These are phyloP conservation scores for Hipposideros armiger DNA, from an alignment of 2,113 vertebrate species.

Conservation along the genomic window DNA sequence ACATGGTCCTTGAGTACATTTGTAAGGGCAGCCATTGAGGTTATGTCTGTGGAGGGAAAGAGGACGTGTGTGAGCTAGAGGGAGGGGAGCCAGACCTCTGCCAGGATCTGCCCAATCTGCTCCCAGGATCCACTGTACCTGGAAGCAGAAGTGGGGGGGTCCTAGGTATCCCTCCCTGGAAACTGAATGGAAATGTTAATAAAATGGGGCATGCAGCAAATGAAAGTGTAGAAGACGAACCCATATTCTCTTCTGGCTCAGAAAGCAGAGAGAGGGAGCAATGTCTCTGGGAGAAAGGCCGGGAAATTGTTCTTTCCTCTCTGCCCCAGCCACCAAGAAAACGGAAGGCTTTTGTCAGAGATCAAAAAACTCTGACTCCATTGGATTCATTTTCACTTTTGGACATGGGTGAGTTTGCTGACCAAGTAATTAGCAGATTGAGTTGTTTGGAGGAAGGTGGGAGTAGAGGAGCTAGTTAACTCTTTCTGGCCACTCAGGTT, in stretches of 20 bases:
- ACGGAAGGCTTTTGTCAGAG: background rate
- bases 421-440: background rate
- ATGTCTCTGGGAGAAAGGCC: background rate
- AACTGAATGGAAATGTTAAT: background rate
- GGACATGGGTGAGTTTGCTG: background rate
- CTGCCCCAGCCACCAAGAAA: background rate
- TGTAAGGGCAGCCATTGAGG: background rate
- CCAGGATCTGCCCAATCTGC: no score
- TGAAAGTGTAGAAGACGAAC: background rate
- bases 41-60: background rate
- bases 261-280: background rate
- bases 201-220: background rate
- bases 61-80: background rate
- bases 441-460: background rate
- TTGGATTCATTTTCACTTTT: background rate
- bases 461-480: background rate
- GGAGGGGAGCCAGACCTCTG: fast-evolving
- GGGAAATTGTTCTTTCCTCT: background rate
- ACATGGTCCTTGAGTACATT: background rate
- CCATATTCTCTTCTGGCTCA: background rate
- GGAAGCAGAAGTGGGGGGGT: background rate
- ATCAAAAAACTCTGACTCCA: background rate
- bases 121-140: background rate
- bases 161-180: background rate
- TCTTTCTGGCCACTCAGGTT: background rate